Conservation (phyloP, 2,797 vertebrate genomes). For the Tangara arthus region DNA sequence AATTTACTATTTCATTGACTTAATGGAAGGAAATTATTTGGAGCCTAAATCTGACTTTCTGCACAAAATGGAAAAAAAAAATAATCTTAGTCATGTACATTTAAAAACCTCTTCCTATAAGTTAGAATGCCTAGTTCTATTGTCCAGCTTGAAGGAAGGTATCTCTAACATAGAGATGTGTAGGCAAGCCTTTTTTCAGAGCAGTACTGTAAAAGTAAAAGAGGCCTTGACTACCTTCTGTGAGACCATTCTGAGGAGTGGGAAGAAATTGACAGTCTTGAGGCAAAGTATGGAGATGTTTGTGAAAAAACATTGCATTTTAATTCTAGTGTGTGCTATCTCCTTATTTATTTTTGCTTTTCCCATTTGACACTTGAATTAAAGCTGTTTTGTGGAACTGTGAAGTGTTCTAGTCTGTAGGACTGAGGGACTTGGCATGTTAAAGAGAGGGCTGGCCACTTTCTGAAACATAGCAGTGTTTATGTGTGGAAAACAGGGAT, state of each 20-base stretch:
- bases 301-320: not conserved
- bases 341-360: not conserved
- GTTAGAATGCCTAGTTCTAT: not conserved
- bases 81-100: not conserved
- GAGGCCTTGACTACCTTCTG: not conserved
- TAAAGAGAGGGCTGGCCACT: not conserved
- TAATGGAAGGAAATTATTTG: not conserved
- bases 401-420: not conserved
- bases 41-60: not conserved
- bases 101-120: not conserved
- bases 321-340: not conserved
- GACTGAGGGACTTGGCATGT: not conserved
- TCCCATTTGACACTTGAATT: not conserved
- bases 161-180: not conserved
- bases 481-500: not conserved
- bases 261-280: not conserved
- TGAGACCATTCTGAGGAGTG: not conserved
- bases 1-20: fast-evolving
- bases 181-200: not conserved
- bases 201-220: not conserved
- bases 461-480: not conserved
- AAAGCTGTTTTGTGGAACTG: not conserved
- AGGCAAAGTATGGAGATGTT: not conserved
- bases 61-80: not conserved
- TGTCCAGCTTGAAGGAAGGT: not conserved